Evolutionary conservation across 2,113 vertebrate genomes (phyloP).

Genomic region (Calypte anna): DNA sequence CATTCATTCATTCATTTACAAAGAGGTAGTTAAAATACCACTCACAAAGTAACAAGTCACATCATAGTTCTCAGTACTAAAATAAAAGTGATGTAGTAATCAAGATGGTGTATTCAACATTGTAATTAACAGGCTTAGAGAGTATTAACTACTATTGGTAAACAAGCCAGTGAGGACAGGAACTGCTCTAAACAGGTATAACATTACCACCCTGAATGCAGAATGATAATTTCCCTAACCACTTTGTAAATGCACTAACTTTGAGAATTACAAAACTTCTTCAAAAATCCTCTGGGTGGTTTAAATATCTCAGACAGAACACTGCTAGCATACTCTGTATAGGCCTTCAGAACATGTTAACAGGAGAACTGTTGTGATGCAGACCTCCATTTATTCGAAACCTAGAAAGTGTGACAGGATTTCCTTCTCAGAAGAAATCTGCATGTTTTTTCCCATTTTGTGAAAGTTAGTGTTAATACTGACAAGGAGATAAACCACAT

Average conservation of each 20-base stretch:
- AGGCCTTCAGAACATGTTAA: not conserved
- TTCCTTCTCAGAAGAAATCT: not conserved
- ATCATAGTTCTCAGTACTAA: not conserved
- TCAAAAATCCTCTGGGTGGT: not conserved
- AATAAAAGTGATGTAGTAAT: not conserved
- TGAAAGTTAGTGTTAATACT: not conserved
- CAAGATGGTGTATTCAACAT: not conserved
- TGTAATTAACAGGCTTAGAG: not conserved
- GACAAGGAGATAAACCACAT: not conserved
- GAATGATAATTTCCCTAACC: not conserved
- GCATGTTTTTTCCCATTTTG: not conserved
- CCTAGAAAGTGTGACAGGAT: not conserved
- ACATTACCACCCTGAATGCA: not conserved
- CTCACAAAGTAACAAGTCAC: not conserved
- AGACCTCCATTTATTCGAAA: not conserved
- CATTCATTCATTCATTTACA: not conserved
- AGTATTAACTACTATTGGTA: not conserved
- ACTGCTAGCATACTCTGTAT: fast-evolving
- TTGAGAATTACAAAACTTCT: not conserved
- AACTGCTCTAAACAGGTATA: not conserved
- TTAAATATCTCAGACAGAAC: not conserved
- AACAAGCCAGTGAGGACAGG: not conserved
- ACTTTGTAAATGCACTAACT: not conserved
- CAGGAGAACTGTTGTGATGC: not conserved
- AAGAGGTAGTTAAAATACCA: not conserved